Evolutionary conservation across 2,113 vertebrate species (phyloP), one percentile per base, ranked within the genome.

Genomic region (Stercorarius parasiticus): DNA sequence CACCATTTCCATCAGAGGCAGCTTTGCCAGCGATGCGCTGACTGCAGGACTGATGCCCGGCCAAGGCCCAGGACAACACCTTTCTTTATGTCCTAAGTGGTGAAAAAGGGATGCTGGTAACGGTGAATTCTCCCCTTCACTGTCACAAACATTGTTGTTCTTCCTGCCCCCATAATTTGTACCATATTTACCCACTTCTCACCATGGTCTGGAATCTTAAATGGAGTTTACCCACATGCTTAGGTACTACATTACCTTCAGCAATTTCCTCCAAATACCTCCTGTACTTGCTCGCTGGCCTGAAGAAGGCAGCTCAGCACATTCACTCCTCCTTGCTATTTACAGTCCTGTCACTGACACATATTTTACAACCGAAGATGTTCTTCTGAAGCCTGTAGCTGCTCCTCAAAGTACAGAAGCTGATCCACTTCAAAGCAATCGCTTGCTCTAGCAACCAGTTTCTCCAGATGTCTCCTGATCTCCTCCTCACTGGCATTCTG

Each of bases 391-490:
- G 71, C 85, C 82, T 85, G 92, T 13, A 99, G 95, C 80, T 98
- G 98, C 5, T 99, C 98, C 87, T 99, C 98, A 2, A 98, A 98
- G 91, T 98, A 99, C 40, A 99, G 98, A 64, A 99, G 98, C 87
- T 99, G 98, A 92, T 99, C 99, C 47, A 99, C 98, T 90, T 99
- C 98, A 53, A 99, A 98, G 80, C 98, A 97, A 38, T 98, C 98
- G 0, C 97, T 97, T 64, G 98, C 97, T 69, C 40, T 94, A 29
- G 98, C 93, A 40, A 98, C 98, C 86, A 98, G 47, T 29, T 88
- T 98, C 79, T 97, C 96, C 42, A 98, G 95, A 53, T 40, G 11
- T 7, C 90, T 84, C 64, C 58, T 95, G 89, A 98, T 92, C 91
- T 98, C 96, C 6, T 93, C 93, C 66, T 98, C 98, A 2, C 95